These are phyloP conservation scores for Alouatta palliata DNA, from an alignment of 2,113 vertebrate species.

Conservation along the genomic window DNA sequence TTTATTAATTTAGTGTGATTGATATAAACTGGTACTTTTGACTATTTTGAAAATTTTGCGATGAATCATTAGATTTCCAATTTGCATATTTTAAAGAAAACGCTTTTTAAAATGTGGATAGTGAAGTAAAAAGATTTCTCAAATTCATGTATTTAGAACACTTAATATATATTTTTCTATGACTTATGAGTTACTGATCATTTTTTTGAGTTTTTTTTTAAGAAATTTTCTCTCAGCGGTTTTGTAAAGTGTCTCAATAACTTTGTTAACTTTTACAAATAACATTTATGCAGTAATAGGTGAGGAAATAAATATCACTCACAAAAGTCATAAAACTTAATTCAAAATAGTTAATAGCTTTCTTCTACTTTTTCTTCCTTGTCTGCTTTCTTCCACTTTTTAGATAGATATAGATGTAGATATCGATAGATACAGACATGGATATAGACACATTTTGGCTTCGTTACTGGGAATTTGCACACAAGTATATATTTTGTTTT, in stretches of 20 bases:
- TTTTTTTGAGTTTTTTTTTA: slow-evolving; percentile 11
- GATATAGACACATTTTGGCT: background rate
- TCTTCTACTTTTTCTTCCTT: background rate
- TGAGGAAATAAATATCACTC: slow-evolving; percentile 25
- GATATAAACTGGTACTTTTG: background rate
- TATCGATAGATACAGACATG: background rate
- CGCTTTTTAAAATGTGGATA: background rate
- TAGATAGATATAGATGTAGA: background rate
- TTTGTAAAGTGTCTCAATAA: background rate
- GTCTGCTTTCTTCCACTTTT: no score
- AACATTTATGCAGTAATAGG: background rate
- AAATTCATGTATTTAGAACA: background rate
- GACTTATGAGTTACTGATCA: background rate
- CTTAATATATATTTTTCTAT: background rate
- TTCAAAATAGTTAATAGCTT: slow-evolving; percentile 3
- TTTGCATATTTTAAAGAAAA: background rate
- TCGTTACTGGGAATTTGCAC: background rate
- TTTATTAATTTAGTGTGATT: background rate
- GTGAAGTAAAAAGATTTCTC: background rate
- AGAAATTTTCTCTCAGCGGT: background rate
- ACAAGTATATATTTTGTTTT: background rate
- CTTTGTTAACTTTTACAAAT: background rate
- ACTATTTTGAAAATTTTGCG: background rate
- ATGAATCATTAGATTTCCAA: background rate
- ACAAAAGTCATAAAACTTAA: background rate